Conservation (phyloP, 2,113 vertebrate species). For the Leptosomus discolor region DNA sequence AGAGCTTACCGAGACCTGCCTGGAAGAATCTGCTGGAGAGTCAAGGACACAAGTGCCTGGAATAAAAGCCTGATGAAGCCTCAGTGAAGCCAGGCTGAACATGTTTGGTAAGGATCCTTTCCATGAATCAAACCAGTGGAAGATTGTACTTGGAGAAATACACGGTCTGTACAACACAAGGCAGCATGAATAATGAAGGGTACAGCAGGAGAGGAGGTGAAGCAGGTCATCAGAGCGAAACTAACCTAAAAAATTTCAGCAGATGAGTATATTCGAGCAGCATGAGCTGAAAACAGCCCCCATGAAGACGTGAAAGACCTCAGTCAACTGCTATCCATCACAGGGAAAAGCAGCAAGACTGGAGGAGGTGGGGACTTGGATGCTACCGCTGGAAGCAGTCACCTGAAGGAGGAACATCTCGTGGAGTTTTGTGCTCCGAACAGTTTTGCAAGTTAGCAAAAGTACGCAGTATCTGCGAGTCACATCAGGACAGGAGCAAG, state of each 20-base stretch:
- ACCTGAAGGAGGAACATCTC: background rate
- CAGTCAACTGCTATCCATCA: accelerated
- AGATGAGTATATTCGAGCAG: background rate
- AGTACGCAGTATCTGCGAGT: background rate
- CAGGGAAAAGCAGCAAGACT: background rate
- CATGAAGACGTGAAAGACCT: background rate
- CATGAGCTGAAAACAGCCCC: background rate
- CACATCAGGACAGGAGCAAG: background rate
- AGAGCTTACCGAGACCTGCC: background rate
- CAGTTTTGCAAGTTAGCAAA: background rate
- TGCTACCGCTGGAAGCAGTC: background rate
- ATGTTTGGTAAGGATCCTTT: background rate
- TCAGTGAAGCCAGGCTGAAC: background rate
- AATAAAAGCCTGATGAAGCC: background rate
- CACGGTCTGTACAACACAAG: background rate
- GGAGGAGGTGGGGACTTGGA: background rate
- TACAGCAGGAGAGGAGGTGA: background rate
- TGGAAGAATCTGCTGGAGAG: background rate
- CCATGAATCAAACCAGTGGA: background rate
- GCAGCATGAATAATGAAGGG: background rate
- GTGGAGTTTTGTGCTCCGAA: background rate
- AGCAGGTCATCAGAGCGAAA: background rate
- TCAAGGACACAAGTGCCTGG: background rate
- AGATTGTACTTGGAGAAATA: background rate
- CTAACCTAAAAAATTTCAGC: background rate